Base-by-base conservation (phyloP, 2,113 vertebrate species). In the Eurypyga helias region DNA sequence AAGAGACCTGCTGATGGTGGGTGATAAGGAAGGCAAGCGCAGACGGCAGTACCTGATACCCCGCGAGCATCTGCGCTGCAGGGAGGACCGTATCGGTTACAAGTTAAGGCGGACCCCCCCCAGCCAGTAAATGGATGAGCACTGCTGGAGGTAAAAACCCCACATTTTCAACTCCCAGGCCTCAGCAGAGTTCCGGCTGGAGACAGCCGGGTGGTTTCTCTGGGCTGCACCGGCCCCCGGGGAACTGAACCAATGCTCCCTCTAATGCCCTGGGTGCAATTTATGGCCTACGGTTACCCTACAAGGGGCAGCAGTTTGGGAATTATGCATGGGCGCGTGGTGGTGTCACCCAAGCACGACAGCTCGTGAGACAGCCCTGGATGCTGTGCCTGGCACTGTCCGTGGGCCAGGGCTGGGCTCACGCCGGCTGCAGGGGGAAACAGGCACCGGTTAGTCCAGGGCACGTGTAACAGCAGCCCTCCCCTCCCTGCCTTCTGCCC, bases 1-100 rank as follows among this genome's bases (percentile, higher is more conserved):
- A 81, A 93, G 52, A 67, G 38, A 78, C 72, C 43, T 84, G 64
- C 69, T 79, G 89, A 92, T 96, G 91, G 87, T 78, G 72, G 67
- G 75, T 54, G 91, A 91, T 93, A 94, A 75, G 51, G 23, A 87
- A 71, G 82, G 65, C 93, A 94, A 94, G 94, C 86, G 93, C 55
- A 66, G 86, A 61, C 91, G 31, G 93, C 80, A 55, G 80, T 46
- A 94, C 41, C 91, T 55, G 87, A 96, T 96, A 95, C 61, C 65
- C 43, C 55, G 81, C 0, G 88, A 92, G 90, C 87, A 91, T 71
- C 87, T 48, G 11, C 3, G 0, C 55, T 25, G 72, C 61, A 36
- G 89, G 51, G 49, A 87, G 87, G 57, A 31, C 31, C 11, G 72
- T 89, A 94, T 95, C 89, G 55, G 45, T 89, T 97, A 92, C 94